Conservation (phyloP, 2,888 invertebrate species). For the Diploptera punctata region DNA sequence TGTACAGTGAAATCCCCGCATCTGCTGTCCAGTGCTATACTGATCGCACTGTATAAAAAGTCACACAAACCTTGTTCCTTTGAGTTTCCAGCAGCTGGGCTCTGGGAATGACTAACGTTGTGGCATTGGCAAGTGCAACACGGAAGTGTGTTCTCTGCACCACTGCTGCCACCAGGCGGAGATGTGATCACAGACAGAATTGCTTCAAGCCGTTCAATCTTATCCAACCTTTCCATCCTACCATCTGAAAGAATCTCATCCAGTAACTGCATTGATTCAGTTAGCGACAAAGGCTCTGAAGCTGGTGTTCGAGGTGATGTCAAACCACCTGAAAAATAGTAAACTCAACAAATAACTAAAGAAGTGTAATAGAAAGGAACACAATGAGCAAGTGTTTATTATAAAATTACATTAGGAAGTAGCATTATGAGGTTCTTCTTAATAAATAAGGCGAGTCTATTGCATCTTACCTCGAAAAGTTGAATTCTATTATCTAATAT, state of each 20-base stretch:
- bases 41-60: too few relatives aligned
- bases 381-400: too few relatives aligned
- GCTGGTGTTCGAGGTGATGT: slow-evolving; percentile 35
- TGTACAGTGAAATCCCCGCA: too few relatives aligned
- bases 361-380: too few relatives aligned
- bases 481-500: too few relatives aligned
- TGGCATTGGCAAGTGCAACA: slow-evolving; percentile 44
- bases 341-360: too few relatives aligned
- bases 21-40: too few relatives aligned
- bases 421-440: too few relatives aligned
- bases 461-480: too few relatives aligned
- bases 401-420: too few relatives aligned
- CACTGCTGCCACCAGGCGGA: not conserved
- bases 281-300: slow-evolving; percentile 72
- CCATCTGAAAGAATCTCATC: slow-evolving; percentile 83
- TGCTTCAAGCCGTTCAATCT: slow-evolving; percentile 86
- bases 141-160: not conserved
- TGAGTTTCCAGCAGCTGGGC: not conserved
- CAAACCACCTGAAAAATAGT: slow-evolving; percentile 37
- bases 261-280: slow-evolving; percentile 90
- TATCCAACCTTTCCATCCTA: slow-evolving; percentile 83
- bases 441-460: too few relatives aligned
- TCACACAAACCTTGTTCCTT: slow-evolving; percentile 14
- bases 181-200: slow-evolving; percentile 79
- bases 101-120: not conserved